Evolutionary conservation across 2,797 vertebrate species (phyloP).

Genomic region (Oreochromis grahami): DNA sequence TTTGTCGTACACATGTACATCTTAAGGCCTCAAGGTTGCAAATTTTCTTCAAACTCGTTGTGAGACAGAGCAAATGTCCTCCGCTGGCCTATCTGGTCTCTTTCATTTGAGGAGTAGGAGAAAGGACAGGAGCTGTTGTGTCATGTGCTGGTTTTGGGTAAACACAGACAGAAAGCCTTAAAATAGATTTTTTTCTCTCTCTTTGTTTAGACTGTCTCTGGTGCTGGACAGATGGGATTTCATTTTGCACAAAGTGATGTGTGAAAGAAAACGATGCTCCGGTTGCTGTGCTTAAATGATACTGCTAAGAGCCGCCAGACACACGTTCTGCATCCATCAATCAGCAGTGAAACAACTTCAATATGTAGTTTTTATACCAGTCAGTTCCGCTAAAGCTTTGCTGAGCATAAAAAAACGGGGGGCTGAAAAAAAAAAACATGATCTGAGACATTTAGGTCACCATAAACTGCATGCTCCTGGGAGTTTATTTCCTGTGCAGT

Average conservation of each 20-base stretch:
- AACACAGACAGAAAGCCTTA: conserved; percentile 24
- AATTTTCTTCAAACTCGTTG: conserved; percentile 18
- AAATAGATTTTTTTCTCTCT: conserved; percentile 23
- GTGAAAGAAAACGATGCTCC: conserved; percentile 23
- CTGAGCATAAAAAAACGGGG: background rate
- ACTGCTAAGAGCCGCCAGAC: background rate
- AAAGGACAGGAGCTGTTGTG: conserved; percentile 3
- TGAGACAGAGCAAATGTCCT: conserved; percentile 36
- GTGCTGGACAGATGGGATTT: conserved; percentile 42
- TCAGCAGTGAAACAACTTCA: background rate
- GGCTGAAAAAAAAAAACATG: background rate
- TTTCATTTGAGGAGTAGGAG: conserved; percentile 16
- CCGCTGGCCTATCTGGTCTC: conserved; percentile 4
- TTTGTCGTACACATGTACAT: conserved; percentile 32
- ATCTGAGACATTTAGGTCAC: background rate
- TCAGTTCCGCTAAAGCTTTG: background rate
- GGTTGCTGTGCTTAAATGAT: background rate
- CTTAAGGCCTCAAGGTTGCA: conserved; percentile 10
- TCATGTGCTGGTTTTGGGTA: conserved; percentile 40
- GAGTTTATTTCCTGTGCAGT: background rate
- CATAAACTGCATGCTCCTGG: background rate
- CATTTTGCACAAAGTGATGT: conserved; percentile 28
- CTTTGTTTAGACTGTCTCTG: conserved; percentile 29
- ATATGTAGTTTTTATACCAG: background rate
- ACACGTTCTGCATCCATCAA: background rate